phyloP scores from a whole-genome alignment of 2,113 vertebrate genomes.

The Irena cyanogastra region DNA sequence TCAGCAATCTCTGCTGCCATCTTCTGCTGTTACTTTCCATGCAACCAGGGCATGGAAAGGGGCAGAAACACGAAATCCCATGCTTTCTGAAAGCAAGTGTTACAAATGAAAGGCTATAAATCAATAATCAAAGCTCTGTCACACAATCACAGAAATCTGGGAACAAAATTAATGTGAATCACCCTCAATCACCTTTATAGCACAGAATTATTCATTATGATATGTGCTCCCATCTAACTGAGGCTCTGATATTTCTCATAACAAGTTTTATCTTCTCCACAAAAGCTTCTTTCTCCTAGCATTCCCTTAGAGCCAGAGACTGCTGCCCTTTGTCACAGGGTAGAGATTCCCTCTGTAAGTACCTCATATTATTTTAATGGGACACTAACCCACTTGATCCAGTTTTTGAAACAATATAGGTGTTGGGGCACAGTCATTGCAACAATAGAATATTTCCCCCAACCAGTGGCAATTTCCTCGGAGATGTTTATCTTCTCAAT shows the following conservation, averaged over 20 bases:
- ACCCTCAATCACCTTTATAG: background rate
- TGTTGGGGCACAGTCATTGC: background rate
- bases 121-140: background rate
- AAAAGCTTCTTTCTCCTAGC: background rate
- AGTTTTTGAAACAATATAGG: background rate
- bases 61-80: background rate
- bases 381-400: background rate
- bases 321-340: background rate
- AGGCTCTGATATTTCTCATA: background rate
- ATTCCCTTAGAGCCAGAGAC: background rate
- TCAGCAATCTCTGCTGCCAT: conserved; percentile 75
- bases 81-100: background rate
- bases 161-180: background rate
- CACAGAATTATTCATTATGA: background rate
- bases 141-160: background rate
- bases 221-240: background rate
- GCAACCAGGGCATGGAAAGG: background rate
- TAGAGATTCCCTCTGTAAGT: background rate
- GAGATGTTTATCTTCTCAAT: background rate
- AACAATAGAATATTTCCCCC: background rate
- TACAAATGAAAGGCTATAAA: background rate
- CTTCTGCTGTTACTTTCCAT: conserved; percentile 57
- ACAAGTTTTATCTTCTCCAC: background rate
- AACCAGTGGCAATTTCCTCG: background rate
- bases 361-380: background rate